Evolutionary conservation across 2,797 vertebrate species (phyloP).

Genomic region (Chanos chanos): DNA sequence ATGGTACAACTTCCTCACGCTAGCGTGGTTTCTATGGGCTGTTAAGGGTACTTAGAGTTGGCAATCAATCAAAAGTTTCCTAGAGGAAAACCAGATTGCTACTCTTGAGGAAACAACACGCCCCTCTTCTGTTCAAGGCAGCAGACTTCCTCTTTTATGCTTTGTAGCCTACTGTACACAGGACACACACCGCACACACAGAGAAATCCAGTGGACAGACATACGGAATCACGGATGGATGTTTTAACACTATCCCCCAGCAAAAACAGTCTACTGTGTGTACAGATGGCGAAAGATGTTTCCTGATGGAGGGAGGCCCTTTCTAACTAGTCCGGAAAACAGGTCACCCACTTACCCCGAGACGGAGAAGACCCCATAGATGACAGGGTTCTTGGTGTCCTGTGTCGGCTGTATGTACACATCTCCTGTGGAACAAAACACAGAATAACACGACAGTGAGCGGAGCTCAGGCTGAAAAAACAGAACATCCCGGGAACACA

Average conservation of each 20-base stretch:
- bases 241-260: no score
- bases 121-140: not conserved
- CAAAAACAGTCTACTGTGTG: not conserved
- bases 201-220: not conserved
- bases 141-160: not conserved
- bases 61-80: not conserved
- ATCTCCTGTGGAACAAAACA: slow-evolving; percentile 75
- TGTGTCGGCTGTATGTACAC: slow-evolving; percentile 97
- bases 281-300: not conserved
- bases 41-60: not conserved
- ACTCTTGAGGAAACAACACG: not conserved
- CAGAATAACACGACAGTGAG: slow-evolving; percentile 31
- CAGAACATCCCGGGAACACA: slow-evolving; percentile 22
- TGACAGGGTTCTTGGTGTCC: slow-evolving; percentile 94
- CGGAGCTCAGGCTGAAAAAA: slow-evolving; percentile 37
- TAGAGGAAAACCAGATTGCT: not conserved
- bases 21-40: not conserved
- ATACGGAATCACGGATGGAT: no score
- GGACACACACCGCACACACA: not conserved
- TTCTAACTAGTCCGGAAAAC: not conserved
- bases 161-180: not conserved
- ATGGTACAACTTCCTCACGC: not conserved
- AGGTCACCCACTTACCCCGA: slow-evolving; percentile 80
- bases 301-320: not conserved
- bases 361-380: slow-evolving; percentile 94